phyloP scores from a whole-genome alignment of 2,797 vertebrate species.

The Serranus cabrilla region DNA sequence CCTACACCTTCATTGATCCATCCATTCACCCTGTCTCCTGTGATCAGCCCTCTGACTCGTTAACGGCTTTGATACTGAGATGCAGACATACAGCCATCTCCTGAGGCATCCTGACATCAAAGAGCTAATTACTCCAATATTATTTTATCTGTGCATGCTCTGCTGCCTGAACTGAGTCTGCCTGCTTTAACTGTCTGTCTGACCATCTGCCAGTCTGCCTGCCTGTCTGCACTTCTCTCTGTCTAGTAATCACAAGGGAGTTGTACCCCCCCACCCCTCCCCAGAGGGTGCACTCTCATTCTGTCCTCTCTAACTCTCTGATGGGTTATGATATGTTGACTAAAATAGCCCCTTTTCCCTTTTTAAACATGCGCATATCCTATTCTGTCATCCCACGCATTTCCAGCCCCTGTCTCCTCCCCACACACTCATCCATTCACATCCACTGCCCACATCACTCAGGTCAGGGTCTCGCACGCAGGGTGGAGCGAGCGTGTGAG shows the following conservation, averaged over 20 bases:
- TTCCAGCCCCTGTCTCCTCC: slow-evolving; percentile 35
- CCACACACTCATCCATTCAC: slow-evolving; percentile 34
- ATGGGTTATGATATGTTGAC: slow-evolving; percentile 47
- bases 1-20: slow-evolving; percentile 52
- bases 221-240: slow-evolving; percentile 27
- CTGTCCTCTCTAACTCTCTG: slow-evolving; percentile 32
- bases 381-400: slow-evolving; percentile 61
- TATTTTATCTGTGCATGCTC: slow-evolving; percentile 30
- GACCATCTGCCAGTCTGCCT: slow-evolving; percentile 58
- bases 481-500: slow-evolving; percentile 20
- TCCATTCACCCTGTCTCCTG: slow-evolving; percentile 63
- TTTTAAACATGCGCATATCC: slow-evolving; percentile 47
- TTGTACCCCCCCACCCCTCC: slow-evolving; percentile 3
- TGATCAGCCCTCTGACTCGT: slow-evolving; percentile 66
- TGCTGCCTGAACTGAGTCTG: slow-evolving; percentile 28
- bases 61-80: slow-evolving; percentile 56
- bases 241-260: slow-evolving; percentile 41
- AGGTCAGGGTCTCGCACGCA: slow-evolving; percentile 27
- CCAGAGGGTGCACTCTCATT: slow-evolving; percentile 14
- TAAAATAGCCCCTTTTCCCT: slow-evolving; percentile 54
- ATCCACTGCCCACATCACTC: slow-evolving; percentile 42
- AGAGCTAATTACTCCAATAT: slow-evolving; percentile 54
- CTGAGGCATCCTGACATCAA: slow-evolving; percentile 31
- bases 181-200: slow-evolving; percentile 47
- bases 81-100: slow-evolving; percentile 6